phyloP scores from a whole-genome alignment of 2,888 invertebrate genomes.

The Acanthacorydalis orientalis region DNA sequence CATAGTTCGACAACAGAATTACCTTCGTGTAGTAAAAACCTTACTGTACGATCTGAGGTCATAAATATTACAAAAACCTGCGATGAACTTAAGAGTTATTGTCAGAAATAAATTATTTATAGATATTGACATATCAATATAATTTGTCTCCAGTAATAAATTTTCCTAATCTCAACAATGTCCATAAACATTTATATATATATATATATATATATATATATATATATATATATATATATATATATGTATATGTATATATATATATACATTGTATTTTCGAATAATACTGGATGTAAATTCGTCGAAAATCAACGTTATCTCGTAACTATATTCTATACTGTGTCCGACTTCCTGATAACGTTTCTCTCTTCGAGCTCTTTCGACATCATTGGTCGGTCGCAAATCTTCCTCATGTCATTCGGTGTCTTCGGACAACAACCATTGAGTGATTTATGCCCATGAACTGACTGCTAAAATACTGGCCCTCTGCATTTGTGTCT shows the following conservation, averaged over 20 bases:
- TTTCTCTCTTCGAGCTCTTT: neutral
- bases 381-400: constrained; percentile 23
- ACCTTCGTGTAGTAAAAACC: too few species aligned
- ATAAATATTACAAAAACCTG: too few species aligned
- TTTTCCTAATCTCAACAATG: neutral
- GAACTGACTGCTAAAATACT: constrained; percentile 11
- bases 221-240: constrained; percentile 2
- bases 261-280: neutral
- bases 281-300: neutral
- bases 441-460: constrained; percentile 26
- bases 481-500: constrained; percentile 1
- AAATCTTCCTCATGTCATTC: constrained; percentile 25
- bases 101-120: too few species aligned
- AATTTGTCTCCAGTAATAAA: neutral
- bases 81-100: too few species aligned
- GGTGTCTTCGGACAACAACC: constrained; percentile 23
- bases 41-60: too few species aligned
- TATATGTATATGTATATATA: neutral
- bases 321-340: neutral
- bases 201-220: constrained; percentile 2
- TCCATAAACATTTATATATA: neutral
- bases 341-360: constrained; percentile 1
- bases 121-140: neutral
- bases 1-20: too few species aligned
- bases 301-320: neutral